phyloP scores from a whole-genome alignment of 37 sponge, comb jelly and placozoan genomes.

The Chondrilla cf. caribensis region DNA sequence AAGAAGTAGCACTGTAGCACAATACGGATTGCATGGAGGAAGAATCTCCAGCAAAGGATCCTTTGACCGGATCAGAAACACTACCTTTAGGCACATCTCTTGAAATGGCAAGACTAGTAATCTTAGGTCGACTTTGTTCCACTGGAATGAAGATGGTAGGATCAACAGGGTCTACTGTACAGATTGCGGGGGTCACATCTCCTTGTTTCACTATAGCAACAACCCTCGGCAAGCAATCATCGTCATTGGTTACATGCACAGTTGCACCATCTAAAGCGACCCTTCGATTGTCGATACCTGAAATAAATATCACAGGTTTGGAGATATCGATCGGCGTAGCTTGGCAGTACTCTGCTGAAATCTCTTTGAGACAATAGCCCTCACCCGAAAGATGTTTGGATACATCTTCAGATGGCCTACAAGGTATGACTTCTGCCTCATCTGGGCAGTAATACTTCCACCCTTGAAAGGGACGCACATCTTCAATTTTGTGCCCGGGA shows the following conservation, averaged over 20 bases:
- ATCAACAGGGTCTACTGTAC: conserved; percentile 32
- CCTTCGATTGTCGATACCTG: conserved; percentile 36
- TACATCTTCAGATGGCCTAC: too few relatives aligned
- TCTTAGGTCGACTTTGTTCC: conserved; percentile 33
- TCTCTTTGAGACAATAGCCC: too few relatives aligned
- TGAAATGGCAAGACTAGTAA: conserved; percentile 40
- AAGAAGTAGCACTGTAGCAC: not conserved
- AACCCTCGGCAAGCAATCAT: not conserved
- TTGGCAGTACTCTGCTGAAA: not conserved
- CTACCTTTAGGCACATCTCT: not conserved
- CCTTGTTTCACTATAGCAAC: conserved; percentile 18
- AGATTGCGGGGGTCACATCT: conserved; percentile 22
- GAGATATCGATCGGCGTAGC: conserved; percentile 51
- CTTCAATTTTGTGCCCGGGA: too few relatives aligned
- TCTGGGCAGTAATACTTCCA: too few relatives aligned
- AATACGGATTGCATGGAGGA: too few relatives aligned
- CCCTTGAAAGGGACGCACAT: too few relatives aligned
- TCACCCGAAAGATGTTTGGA: too few relatives aligned
- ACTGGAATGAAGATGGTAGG: conserved; percentile 52
- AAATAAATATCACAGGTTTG: conserved; percentile 32
- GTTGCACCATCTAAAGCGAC: conserved; percentile 61
- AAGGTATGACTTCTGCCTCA: too few relatives aligned
- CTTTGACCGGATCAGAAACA: not conserved
- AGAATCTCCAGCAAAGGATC: too few relatives aligned
- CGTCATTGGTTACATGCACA: conserved; percentile 33